Conservation (phyloP, 2,797 vertebrate genomes). For the Gallinago solitaria region DNA sequence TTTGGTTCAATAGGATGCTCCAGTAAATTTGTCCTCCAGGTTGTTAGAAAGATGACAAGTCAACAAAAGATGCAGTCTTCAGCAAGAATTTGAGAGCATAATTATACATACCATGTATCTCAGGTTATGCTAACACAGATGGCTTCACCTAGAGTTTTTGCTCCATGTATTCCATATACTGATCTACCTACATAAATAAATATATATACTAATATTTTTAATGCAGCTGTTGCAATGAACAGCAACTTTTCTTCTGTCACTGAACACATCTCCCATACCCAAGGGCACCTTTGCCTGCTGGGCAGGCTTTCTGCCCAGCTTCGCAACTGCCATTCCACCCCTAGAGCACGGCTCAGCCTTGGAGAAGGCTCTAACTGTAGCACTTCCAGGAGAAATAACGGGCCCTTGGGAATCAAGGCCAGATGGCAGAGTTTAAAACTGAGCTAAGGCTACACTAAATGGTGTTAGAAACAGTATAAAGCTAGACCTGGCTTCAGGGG, state of each 20-base stretch:
- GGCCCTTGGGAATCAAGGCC: neutral
- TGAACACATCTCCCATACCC: neutral
- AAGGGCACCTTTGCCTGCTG: neutral
- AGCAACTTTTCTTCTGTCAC: neutral
- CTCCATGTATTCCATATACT: neutral
- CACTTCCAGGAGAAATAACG: neutral
- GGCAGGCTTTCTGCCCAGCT: neutral
- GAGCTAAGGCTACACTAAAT: neutral
- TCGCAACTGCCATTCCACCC: neutral
- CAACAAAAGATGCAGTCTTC: slow-evolving; percentile 51
- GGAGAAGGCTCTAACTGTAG: neutral
- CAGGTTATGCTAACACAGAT: slow-evolving; percentile 12
- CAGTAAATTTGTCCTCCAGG: neutral
- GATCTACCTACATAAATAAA: neutral
- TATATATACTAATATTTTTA: neutral
- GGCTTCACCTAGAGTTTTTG: neutral
- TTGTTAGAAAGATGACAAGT: slow-evolving; percentile 27
- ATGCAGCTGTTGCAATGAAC: neutral
- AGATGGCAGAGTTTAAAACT: slow-evolving; percentile 24
- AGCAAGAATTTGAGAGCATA: neutral
- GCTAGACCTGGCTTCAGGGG: neutral
- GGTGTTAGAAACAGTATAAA: neutral
- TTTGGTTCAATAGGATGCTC: slow-evolving; percentile 4
- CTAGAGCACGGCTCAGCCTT: neutral
- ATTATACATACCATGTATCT: slow-evolving; percentile 23